phyloP scores from a whole-genome alignment of 1,140 invertebrate genomes.

The Drosophila mauritiana region DNA sequence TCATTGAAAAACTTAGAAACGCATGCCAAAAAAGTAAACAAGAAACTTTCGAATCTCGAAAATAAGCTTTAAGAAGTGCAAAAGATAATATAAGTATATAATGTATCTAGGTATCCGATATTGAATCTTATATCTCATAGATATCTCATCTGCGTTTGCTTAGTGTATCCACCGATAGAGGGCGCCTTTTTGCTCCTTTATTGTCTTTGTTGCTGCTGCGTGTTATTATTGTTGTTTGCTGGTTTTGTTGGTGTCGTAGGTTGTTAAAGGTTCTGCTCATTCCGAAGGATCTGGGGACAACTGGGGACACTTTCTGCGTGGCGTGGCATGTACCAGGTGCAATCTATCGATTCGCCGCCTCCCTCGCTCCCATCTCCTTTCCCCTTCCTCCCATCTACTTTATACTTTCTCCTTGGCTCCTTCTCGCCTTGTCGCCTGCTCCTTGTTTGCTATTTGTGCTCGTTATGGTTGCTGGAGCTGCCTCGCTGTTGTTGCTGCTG shows the following conservation, averaged over 20 bases:
- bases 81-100: too few species aligned
- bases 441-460: conserved; percentile 77
- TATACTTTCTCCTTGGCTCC: conserved; percentile 6
- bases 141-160: not conserved
- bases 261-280: conserved; percentile 54
- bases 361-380: not conserved
- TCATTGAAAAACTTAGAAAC: not conserved
- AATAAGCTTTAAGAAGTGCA: too few species aligned
- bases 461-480: conserved; percentile 67
- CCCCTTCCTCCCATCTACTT: not conserved
- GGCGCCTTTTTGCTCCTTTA: conserved; percentile 42
- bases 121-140: too few species aligned
- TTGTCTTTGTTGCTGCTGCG: conserved; percentile 49
- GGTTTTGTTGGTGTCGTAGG: conserved; percentile 60
- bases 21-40: too few species aligned
- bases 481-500: conserved; percentile 57
- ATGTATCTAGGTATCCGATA: not conserved
- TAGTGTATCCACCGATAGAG: conserved; percentile 18
- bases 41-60: too few species aligned
- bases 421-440: conserved; percentile 18
- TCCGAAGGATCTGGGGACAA: conserved; percentile 27
- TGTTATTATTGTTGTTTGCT: conserved; percentile 55
- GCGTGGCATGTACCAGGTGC: conserved; percentile 73
- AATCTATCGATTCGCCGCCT: conserved; percentile 76
- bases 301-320: conserved; percentile 74